A percentile compares a stretch with the other conserved stretches of the same genome.
Evolutionary conservation across 2,113 vertebrate genomes (phyloP).

Genomic region (Myotis brandtii): DNA sequence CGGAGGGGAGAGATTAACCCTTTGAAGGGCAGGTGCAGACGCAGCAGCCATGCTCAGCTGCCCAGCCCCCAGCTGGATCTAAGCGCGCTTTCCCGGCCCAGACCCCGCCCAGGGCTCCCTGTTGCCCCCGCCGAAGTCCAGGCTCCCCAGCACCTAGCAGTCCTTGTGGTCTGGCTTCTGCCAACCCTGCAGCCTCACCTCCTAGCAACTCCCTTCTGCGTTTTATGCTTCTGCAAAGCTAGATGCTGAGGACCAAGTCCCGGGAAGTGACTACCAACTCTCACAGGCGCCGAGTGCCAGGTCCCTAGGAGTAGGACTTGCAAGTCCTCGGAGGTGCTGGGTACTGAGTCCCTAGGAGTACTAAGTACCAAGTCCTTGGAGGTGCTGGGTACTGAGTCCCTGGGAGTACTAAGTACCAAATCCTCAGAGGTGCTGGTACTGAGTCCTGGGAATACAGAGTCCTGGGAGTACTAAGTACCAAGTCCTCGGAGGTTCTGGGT

Average conservation of each 20-base stretch:
- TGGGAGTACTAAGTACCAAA: not conserved
- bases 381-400: not conserved
- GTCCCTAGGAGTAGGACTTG: not conserved
- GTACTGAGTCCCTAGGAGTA: not conserved
- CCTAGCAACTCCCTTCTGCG: not conserved
- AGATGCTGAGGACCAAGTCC: not conserved
- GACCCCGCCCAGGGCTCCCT: fast-evolving
- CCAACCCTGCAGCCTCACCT: not conserved
- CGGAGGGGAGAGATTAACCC: not conserved
- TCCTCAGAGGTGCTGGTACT: not conserved
- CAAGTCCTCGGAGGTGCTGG: not conserved
- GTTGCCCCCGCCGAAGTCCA: not conserved
- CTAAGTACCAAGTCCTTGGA: not conserved
- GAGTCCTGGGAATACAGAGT: not conserved
- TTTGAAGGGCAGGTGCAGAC: not conserved
- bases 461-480: too few relatives aligned
- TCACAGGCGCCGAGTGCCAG: too few relatives aligned
- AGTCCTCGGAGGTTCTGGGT: not conserved
- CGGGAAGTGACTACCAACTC: not conserved
- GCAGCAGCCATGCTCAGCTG: not conserved
- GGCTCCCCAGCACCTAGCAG: not conserved
- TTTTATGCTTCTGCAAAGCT: not conserved
- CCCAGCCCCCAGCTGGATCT: not conserved
- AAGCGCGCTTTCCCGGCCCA: not conserved
- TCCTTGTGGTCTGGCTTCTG: not conserved